Base-by-base conservation (phyloP, 2,888 invertebrate species). In the Trissonchulus latispiculum region DNA sequence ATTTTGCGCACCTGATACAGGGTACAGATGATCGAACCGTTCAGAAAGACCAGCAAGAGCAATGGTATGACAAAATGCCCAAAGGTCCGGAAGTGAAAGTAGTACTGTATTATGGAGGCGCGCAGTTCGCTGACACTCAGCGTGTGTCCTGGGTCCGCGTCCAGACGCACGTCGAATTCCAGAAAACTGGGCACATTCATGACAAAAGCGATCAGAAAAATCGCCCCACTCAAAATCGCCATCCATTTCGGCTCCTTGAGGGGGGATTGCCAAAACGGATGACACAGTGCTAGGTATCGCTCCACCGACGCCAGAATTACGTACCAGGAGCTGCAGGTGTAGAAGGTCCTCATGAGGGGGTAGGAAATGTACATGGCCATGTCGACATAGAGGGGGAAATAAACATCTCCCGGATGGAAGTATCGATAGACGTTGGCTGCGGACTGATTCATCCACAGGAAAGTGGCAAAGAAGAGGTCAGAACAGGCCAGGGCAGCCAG, bases 221-320 rank as follows among this genome's bases (percentile, higher is more conserved):
- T 18, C 15, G 29, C n/a, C 29, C 18, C 66, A 18, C 29, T 29
- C 8, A 29, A 8, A 64, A 64, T 8, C 33, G 33, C 32, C 29
- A 32, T 64, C 66, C 66, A 64, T 29, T 8, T 29, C 8, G 33
- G 32, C 33, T 64, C 8, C 29, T 35, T 31, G 33, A 64, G 33
- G 15, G 8, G 15, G 8, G 66, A 32, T 18, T 8, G 8, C 15
- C 66, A 8, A 29, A 64, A 64, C n/a, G 66, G 66, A 64, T 64
- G 66, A 64, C 66, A 64, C 15, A 64, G 29, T 8, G 66, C 66
- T 64, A 64, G 33, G n/a, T 64, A 64, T 31, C 66, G 66, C 29
- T 64, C 66, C 8, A n/a, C 8, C 29, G 66, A 64, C 15, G 66
- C 66, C 15, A 64, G 29, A 64, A 64, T n/a, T 8, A 64, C 66